phyloP scores from a whole-genome alignment of 1,140 invertebrate species.

The Cydia pomonella region DNA sequence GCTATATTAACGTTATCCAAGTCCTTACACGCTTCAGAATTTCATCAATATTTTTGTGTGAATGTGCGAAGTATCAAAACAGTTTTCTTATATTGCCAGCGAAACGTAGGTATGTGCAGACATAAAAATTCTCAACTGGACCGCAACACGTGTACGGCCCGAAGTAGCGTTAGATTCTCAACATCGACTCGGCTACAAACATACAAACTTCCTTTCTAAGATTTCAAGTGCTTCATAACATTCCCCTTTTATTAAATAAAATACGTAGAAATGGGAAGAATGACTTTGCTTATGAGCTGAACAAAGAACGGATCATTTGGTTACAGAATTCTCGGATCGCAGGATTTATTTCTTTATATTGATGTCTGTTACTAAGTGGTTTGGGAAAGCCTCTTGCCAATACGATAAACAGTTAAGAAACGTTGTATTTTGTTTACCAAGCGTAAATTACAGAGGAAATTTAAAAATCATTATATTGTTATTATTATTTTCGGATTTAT shows the following conservation, averaged over 20 bases:
- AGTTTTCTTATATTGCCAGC: background rate
- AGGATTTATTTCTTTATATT: background rate
- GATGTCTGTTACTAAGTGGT: background rate
- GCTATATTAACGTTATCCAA: too few species aligned
- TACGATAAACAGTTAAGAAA: background rate
- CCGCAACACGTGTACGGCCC: conserved; percentile 9
- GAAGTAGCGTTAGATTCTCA: conserved; percentile 25
- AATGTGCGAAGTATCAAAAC: background rate
- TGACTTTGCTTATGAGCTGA: background rate
- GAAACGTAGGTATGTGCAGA: conserved; percentile 21
- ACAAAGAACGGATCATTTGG: background rate
- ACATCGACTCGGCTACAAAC: background rate
- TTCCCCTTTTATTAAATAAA: background rate
- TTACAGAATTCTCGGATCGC: background rate
- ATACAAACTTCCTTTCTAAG: background rate
- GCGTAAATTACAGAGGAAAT: too few species aligned
- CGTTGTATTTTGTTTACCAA: too few species aligned
- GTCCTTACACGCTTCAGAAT: too few species aligned
- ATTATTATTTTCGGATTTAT: too few species aligned
- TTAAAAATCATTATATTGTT: too few species aligned
- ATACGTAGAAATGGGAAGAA: background rate
- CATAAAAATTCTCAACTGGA: conserved; percentile 30
- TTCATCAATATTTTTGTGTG: background rate
- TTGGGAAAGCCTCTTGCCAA: background rate
- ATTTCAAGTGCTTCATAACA: conserved; percentile 8